Conservation (phyloP, 2,113 vertebrate genomes). For the Delphinapterus leucas region DNA sequence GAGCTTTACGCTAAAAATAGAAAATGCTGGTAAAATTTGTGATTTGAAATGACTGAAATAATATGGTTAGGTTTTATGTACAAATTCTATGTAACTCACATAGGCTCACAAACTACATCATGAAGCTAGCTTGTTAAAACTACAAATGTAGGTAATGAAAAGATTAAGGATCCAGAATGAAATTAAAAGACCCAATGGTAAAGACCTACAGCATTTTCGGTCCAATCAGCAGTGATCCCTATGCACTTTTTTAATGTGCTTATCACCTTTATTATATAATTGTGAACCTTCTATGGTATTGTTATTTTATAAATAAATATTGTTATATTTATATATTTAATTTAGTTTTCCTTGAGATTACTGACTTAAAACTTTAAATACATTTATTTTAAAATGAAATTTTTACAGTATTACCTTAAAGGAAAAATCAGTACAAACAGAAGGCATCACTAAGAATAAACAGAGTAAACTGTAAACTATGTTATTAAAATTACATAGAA, state of each 20-base stretch:
- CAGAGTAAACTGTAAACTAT: neutral
- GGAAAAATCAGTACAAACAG: neutral
- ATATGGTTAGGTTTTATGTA: neutral
- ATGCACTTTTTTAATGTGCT: neutral
- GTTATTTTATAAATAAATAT: neutral
- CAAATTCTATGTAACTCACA: neutral
- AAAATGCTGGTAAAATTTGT: neutral
- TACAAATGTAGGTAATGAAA: neutral
- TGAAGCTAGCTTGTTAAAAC: neutral
- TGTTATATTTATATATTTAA: neutral
- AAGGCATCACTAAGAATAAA: neutral
- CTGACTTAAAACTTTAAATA: neutral
- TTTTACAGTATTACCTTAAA: neutral
- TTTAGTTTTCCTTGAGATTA: neutral
- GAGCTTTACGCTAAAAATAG: conserved; percentile 35
- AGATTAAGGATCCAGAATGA: neutral
- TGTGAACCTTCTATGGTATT: neutral
- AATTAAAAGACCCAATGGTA: neutral
- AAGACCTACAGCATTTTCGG: neutral
- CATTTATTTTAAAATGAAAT: neutral
- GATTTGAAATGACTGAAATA: neutral
- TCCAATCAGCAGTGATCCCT: neutral
- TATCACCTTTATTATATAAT: neutral
- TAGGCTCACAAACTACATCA: neutral
- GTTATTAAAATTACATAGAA: neutral